phyloP scores from a whole-genome alignment of 2,113 vertebrate genomes.

The Telmatochromis brachygnathus region DNA sequence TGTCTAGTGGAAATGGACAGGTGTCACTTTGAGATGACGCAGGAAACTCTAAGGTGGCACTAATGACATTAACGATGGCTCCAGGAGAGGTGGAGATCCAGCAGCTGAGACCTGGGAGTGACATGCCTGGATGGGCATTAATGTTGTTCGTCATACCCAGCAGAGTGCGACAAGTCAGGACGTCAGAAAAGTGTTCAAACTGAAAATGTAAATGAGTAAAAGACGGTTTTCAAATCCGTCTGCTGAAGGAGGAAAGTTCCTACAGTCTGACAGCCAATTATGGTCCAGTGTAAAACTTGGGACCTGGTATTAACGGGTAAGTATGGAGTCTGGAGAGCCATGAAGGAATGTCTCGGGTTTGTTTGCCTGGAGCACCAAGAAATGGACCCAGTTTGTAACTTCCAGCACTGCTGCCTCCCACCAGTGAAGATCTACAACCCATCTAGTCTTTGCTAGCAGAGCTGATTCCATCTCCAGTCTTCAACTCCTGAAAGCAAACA shows the following conservation, averaged over 20 bases:
- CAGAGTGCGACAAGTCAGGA: neutral
- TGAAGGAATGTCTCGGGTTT: rapidly evolving
- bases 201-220: neutral
- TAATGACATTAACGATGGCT: neutral
- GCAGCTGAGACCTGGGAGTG: neutral
- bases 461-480: neutral
- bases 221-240: neutral
- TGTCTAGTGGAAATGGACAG: neutral
- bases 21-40: neutral
- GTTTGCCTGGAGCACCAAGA: neutral
- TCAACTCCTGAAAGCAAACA: neutral
- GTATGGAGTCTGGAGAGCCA: rapidly evolving
- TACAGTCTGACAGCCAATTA: neutral
- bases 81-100: neutral
- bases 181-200: neutral
- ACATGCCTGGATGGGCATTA: neutral
- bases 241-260: neutral
- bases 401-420: neutral
- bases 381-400: neutral
- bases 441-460: neutral
- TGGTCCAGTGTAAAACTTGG: neutral
- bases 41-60: neutral
- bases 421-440: neutral
- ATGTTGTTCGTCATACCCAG: neutral
- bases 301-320: neutral